Evolutionary conservation across 1,140 invertebrate genomes (phyloP).

Genomic region (Fopius arisanus): DNA sequence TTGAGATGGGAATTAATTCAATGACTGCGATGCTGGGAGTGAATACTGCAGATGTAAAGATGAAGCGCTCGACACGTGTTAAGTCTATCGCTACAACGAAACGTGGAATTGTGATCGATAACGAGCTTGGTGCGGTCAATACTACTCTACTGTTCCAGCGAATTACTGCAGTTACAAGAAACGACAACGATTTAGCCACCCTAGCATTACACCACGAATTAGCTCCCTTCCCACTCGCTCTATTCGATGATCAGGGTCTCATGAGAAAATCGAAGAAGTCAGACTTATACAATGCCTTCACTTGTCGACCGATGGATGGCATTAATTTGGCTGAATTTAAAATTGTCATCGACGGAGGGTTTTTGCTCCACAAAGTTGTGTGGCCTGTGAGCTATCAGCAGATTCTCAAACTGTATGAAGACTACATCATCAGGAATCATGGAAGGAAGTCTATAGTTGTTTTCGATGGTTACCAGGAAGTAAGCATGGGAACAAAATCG

Average conservation of each 20-base stretch:
- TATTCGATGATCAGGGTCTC: conserved; percentile 45
- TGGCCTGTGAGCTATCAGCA: conserved; percentile 27
- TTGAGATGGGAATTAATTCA: conserved; percentile 40
- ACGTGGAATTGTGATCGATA: neutral
- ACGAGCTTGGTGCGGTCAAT: neutral
- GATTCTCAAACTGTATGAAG: neutral
- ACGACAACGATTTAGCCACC: conserved; percentile 43
- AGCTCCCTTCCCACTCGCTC: conserved; percentile 45
- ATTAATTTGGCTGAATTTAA: neutral
- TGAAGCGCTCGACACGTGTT: neutral
- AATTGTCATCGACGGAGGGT: conserved; percentile 34
- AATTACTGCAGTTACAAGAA: conserved; percentile 41
- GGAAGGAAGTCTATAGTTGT: neutral
- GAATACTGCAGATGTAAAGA: neutral
- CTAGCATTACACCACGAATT: conserved; percentile 54
- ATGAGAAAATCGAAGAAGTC: conserved; percentile 56
- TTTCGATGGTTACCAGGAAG: neutral
- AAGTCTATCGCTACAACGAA: neutral
- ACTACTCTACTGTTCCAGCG: conserved; percentile 44
- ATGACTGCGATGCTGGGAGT: conserved; percentile 8
- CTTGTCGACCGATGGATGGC: neutral
- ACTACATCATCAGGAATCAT: conserved; percentile 17
- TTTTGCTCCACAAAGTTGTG: too few relatives aligned
- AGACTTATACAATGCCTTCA: conserved; percentile 46
- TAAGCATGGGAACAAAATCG: neutral